Base-by-base conservation (phyloP, 64 coral and sea anemone species). In the Montipora capricornis region DNA sequence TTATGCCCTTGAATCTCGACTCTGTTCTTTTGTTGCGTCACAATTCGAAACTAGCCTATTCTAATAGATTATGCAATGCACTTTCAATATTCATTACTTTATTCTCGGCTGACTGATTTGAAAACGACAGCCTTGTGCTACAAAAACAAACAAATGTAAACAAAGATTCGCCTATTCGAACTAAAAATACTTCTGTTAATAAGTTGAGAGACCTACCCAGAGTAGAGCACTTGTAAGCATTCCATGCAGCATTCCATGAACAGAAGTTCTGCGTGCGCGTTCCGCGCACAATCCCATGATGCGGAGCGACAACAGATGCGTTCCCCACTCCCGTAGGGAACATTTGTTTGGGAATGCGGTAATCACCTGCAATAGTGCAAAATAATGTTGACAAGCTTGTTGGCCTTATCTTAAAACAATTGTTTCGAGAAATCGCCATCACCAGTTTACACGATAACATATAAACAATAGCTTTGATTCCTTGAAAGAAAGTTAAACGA, bases 231-330 rank as follows among this genome's bases (percentile, higher is more conserved):
- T 80, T 91, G 79, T 97, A 97, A 1, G 92, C 95, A 91, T 97
- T 97, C 95, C 95, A 97, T 7, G 6, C 46, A 20, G 82, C 19
- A 29, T 82, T 94, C 95, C 95, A 97, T 4, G 62, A 88, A 37
- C 95, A 97, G 5, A 67, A 17, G 46, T 37, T 87, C 59, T 90
- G 68, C 1, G 13, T 70, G 68, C 71, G 19, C 57, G 74, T 94
- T 5, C 95, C 95, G 16, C 95, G 75, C 5, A 97, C 89, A 15
- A 97, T 97, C 5, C 95, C 95, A 70, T 94, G 88, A 91, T 94
- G 88, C 29, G 95, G 95, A 47, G 82, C 80, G 8, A 87, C 74
- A 5, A 51, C 67, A 81, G 92, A 82, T 19, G 78, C 73, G 59
- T 97, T 88, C 4, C 0, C 37, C 37, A 97, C 22, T 37, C 76